Percentiles rank a stretch among this genome's conserved stretches.
phyloP scores from a whole-genome alignment of 2,797 vertebrate species.

The Erithacus rubecula region DNA sequence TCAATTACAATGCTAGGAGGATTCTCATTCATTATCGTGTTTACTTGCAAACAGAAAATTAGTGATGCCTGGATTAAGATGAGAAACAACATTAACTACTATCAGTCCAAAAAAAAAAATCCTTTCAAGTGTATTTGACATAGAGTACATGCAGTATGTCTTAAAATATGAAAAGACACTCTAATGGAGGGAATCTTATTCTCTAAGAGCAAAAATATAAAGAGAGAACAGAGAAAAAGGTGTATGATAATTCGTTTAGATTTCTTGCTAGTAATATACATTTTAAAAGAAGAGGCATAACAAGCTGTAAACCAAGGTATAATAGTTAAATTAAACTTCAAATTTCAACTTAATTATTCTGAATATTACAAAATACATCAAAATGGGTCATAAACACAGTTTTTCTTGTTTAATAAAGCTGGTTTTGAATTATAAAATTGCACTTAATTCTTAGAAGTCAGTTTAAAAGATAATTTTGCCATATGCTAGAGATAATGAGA shows the following conservation, averaged over 20 bases:
- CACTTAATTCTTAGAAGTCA: background rate
- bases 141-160: background rate
- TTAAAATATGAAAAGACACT: background rate
- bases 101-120: background rate
- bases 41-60: conserved; percentile 56
- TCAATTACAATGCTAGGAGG: conserved; percentile 44
- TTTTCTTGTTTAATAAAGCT: background rate
- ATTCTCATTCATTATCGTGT: conserved; percentile 46
- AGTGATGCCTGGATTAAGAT: conserved; percentile 53
- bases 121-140: background rate
- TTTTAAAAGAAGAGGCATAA: background rate
- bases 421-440: background rate
- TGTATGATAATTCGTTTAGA: background rate
- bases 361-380: background rate
- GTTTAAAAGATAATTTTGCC: background rate
- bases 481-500: background rate
- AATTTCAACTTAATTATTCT: background rate
- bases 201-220: background rate
- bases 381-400: background rate
- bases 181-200: background rate
- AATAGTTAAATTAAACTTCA: background rate
- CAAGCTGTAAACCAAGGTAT: background rate
- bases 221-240: background rate
- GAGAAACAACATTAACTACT: background rate
- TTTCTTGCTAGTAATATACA: background rate